Conservation (phyloP, 2,888 invertebrate species). For the Petrophora chlorosata region DNA sequence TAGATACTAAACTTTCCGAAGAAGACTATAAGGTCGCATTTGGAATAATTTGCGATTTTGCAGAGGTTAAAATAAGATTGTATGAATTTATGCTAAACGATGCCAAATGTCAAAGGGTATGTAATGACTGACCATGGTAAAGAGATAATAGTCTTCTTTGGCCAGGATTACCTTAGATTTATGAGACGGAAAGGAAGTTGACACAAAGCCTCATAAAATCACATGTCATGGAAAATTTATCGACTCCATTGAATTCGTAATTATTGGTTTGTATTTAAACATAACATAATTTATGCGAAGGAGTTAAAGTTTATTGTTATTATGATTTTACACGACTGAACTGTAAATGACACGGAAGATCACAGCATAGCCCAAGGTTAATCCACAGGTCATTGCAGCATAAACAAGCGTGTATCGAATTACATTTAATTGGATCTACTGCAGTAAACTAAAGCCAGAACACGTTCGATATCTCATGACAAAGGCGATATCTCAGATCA, state of each 20-base stretch:
- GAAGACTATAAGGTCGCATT: conserved; percentile 28
- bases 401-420: conserved; percentile 15
- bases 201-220: conserved; percentile 45
- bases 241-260: conserved; percentile 32
- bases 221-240: conserved; percentile 37
- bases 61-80: conserved; percentile 27
- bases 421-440: conserved; percentile 21
- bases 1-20: conserved; percentile 21
- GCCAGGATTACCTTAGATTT: conserved; percentile 50
- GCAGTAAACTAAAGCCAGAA: conserved; percentile 12
- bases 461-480: conserved; percentile 9
- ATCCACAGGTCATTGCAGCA: background rate
- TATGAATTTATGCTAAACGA: conserved; percentile 45
- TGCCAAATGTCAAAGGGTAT: conserved; percentile 52
- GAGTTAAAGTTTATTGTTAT: conserved; percentile 6
- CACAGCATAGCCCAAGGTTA: background rate
- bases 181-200: conserved; percentile 52
- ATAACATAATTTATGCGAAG: conserved; percentile 18
- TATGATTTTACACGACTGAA: conserved; percentile 2
- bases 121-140: conserved; percentile 52
- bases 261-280: conserved; percentile 18
- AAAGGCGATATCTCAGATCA: conserved; percentile 5
- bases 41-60: conserved; percentile 6
- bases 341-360: background rate
- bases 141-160: conserved; percentile 45